Percentiles rank a stretch among this genome's conserved stretches.
phyloP scores from a whole-genome alignment of 2,113 vertebrate species.

The Haemorhous mexicanus region DNA sequence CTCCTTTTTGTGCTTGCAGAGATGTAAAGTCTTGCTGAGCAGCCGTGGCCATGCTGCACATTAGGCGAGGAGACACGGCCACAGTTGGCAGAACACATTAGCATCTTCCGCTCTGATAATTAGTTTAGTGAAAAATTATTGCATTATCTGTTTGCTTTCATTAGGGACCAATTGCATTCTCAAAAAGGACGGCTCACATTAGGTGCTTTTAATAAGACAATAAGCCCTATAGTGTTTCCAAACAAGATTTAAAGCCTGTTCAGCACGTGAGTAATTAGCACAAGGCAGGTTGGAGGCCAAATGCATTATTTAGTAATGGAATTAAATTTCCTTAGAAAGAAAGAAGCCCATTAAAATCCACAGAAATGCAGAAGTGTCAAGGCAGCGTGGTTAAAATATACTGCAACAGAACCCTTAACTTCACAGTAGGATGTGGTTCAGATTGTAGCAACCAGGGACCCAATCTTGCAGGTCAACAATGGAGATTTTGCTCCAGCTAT shows the following conservation, averaged over 20 bases:
- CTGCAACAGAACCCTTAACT: neutral
- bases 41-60: neutral
- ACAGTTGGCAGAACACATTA: conserved; percentile 64
- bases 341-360: conserved; percentile 30
- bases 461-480: neutral
- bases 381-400: neutral
- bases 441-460: neutral
- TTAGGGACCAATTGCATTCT: conserved; percentile 53
- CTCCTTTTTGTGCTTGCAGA: neutral
- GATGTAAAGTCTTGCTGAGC: neutral
- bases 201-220: conserved; percentile 61
- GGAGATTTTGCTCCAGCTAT: neutral
- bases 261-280: conserved; percentile 33
- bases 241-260: conserved; percentile 8
- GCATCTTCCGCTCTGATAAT: conserved; percentile 74
- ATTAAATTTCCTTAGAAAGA: conserved; percentile 31
- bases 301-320: conserved; percentile 56
- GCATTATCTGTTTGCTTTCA: conserved; percentile 68
- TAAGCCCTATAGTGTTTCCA: conserved; percentile 1
- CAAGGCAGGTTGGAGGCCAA: conserved; percentile 12
- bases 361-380: neutral
- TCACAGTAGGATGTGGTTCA: neutral
- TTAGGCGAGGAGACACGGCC: neutral
- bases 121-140: conserved; percentile 72
- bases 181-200: conserved; percentile 15